Evolutionary conservation across 2,113 vertebrate genomes (phyloP), one percentile per base, ranked within the genome.

Genomic region (Pedionomus torquatus): DNA sequence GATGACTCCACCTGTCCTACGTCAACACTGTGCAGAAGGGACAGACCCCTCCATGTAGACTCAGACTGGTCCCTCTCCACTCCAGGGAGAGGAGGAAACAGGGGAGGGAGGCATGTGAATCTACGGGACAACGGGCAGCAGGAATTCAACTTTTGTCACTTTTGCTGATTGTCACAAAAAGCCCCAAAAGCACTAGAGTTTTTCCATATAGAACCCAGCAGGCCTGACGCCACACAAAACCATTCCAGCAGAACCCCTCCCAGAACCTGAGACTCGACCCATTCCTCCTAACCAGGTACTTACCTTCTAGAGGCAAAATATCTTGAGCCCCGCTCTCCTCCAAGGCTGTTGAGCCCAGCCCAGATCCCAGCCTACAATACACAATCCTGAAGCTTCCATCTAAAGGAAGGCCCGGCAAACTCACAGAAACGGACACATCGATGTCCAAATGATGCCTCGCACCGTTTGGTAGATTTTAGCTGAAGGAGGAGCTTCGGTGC

Each of bases 91-190:
- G n/a, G 35, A 78, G 26, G 30, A 84, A 35, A 26, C 2, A 21
- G 13, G 5, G 17, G 31, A 51, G 51, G 46, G 19, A 55, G 18
- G 35, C 17, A 35, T 54, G 76, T 31, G 74, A 78, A 81, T 31
- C 77, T 68, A 54, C 5, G 24, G 26, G 55, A 74, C 28, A 74
- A 66, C 0, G 0, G 4, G 7, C 23, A 51, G 25, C 19, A 5
- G 43, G n/a, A 58, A 31, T 68, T 85, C 28, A 13, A 41, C 25
- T 43, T 66, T 8, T 10, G 19, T 24, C 41, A 66, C 65, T 85
- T 79, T 13, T 63, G 55, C 43, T 31, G 31, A 43, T 3, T 14
- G 31, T 52, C 3, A 1, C 76, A 7, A 46, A 65, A 66, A 64
- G 17, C 46, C 17, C n/a, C 63, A 6, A 21, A 51, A 86, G 52